phyloP scores from a whole-genome alignment of 2,797 vertebrate species.

The Macropus fuliginosus region DNA sequence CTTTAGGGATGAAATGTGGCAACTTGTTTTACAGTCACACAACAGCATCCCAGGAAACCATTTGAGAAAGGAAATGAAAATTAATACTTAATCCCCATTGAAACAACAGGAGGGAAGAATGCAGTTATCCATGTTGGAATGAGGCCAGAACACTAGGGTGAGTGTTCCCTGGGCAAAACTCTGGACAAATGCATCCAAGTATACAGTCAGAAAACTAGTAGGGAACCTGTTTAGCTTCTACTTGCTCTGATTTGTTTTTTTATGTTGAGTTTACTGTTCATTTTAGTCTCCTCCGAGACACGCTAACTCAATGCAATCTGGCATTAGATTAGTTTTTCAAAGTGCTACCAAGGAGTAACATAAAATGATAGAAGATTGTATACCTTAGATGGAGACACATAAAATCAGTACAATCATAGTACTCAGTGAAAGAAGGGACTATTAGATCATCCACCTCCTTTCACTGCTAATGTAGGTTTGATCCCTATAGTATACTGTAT shows the following conservation, averaged over 20 bases:
- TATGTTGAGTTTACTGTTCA: slow-evolving; percentile 49
- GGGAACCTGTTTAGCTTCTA: slow-evolving; percentile 32
- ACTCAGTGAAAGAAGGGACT: slow-evolving; percentile 19
- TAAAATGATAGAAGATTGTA: slow-evolving; percentile 67
- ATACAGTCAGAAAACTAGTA: not conserved
- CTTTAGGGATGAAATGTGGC: slow-evolving; percentile 27
- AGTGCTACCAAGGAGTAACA: slow-evolving; percentile 59
- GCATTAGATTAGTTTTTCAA: slow-evolving; percentile 62
- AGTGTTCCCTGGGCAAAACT: slow-evolving; percentile 40
- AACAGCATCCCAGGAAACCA: slow-evolving; percentile 52
- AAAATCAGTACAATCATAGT: slow-evolving; percentile 65
- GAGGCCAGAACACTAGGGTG: slow-evolving; percentile 7
- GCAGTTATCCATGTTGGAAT: not conserved
- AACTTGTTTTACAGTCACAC: slow-evolving; percentile 8
- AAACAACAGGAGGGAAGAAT: slow-evolving; percentile 12
- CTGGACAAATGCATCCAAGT: not conserved
- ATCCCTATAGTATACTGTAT: slow-evolving; percentile 35
- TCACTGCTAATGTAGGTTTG: slow-evolving; percentile 14
- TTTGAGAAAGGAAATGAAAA: slow-evolving; percentile 51
- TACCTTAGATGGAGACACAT: slow-evolving; percentile 39
- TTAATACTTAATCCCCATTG: slow-evolving; percentile 11
- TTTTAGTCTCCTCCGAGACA: slow-evolving; percentile 55
- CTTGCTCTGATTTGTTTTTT: slow-evolving; percentile 35
- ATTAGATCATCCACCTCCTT: slow-evolving; percentile 38
- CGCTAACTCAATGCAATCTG: slow-evolving; percentile 60